Base-by-base conservation (phyloP, 1,140 invertebrate species). In the Drosophila albomicans region DNA sequence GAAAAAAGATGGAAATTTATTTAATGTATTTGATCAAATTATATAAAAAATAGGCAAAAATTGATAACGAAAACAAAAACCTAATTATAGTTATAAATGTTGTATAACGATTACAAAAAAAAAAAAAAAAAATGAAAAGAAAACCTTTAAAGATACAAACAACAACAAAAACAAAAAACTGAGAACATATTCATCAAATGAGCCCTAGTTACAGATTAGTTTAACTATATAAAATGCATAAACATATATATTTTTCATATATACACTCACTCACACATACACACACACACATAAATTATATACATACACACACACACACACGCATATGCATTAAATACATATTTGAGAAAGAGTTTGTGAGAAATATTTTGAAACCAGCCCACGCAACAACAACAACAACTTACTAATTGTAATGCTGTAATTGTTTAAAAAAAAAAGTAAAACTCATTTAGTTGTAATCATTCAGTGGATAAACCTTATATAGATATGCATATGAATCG, bases 201-300 rank as follows among this genome's bases (percentile, higher is more conserved):
- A 90, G 79, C 84, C 84, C 85, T 87, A 88, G 84, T 87, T 87
- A 87, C 84, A 82, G 84, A 82, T 87, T 87, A 88, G 84, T 87
- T 87, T 88, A 87, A 88, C 82, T 87, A 86, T 72, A 85, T 67
- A 73, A 76, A 48, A 70, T 67, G 71, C 48, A 81, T 65, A 82
- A 32, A 72, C 72, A 82, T 65, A 84, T 72, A 78, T 65, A 85
- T 67, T 81, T 65, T 72, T 72, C 69, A 86, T 76, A 85, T 75
- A 86, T 80, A 88, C n/a, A 32, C 28, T 54, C 49, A 52, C 49
- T 52, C 59, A 81, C 69, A 66, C 32, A 64, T 13, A 64, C 13
- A 64, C 20, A 64, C 20, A 41, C 48, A 66, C 49, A 68, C 20
- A 70, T 70, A 75, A 65, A 65, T 65, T 66, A 79, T 78, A 65